phyloP scores from a whole-genome alignment of 2,888 invertebrate genomes.

The Drosophila histrio region DNA sequence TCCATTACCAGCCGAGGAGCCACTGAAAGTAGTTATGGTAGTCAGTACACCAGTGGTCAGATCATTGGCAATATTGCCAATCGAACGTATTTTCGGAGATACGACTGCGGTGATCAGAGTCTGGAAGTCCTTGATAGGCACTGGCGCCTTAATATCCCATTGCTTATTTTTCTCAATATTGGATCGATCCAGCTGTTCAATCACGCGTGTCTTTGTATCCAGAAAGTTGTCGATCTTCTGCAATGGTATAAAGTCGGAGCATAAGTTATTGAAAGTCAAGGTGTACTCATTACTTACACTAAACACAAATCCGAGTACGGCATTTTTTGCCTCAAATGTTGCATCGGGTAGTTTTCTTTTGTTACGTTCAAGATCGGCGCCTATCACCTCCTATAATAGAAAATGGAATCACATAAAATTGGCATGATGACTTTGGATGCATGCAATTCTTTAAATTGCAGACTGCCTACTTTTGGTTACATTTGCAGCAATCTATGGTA shows the following conservation, averaged over 20 bases:
- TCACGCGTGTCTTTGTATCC: conserved; percentile 90
- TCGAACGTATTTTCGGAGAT: conserved; percentile 88
- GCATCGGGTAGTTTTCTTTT: conserved; percentile 90
- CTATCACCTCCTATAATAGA: conserved; percentile 84
- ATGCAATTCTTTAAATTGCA: background rate
- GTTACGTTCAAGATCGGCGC: conserved; percentile 86
- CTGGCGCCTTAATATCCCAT: conserved; percentile 89
- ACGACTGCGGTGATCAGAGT: conserved; percentile 89
- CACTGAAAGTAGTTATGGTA: conserved; percentile 85
- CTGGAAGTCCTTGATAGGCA: conserved; percentile 87
- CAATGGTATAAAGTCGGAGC: conserved; percentile 75
- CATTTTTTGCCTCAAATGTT: conserved; percentile 90
- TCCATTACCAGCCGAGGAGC: conserved; percentile 84
- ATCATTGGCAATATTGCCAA: conserved; percentile 88
- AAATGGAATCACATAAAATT: conserved; percentile 24
- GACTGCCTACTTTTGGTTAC: background rate
- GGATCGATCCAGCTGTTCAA: conserved; percentile 88
- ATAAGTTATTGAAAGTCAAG: background rate
- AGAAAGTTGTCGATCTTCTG: conserved; percentile 93
- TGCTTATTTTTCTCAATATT: conserved; percentile 91
- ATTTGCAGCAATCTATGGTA: background rate
- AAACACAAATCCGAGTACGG: conserved; percentile 92
- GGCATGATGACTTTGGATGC: conserved; percentile 22
- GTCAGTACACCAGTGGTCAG: conserved; percentile 86
- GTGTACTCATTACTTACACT: conserved; percentile 87